phyloP scores from a whole-genome alignment of 2,113 vertebrate genomes.

The Cinclus cinclus region DNA sequence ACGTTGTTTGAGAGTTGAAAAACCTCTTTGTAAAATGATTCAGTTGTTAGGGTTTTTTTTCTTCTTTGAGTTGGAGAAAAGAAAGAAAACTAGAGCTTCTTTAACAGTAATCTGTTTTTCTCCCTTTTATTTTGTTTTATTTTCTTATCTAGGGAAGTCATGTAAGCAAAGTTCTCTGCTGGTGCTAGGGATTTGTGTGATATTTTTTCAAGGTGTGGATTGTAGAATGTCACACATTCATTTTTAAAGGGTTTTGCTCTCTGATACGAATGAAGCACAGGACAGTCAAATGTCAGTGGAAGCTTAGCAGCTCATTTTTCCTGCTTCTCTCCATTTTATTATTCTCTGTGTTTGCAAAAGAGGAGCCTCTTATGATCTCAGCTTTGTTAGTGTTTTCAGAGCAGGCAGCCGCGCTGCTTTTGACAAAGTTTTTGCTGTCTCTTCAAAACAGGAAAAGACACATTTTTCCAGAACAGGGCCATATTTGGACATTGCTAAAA shows the following conservation, averaged over 20 bases:
- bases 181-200: constrained; percentile 49
- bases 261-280: constrained; percentile 69
- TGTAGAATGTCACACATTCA: constrained; percentile 77
- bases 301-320: constrained; percentile 53
- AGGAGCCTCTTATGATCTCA: neutral
- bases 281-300: constrained; percentile 69
- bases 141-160: constrained; percentile 36
- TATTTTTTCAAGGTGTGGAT: constrained; percentile 66
- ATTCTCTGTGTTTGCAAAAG: constrained; percentile 29
- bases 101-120: constrained; percentile 49
- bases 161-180: constrained; percentile 45
- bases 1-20: constrained; percentile 7
- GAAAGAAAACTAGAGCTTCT: neutral
- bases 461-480: neutral
- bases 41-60: constrained; percentile 8
- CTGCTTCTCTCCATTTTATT: neutral
- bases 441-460: neutral
- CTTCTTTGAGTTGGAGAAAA: neutral
- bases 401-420: neutral
- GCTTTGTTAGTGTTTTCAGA: neutral
- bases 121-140: constrained; percentile 58
- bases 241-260: constrained; percentile 74
- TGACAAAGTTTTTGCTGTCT: neutral
- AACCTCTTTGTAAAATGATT: constrained; percentile 34
- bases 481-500: neutral